phyloP scores from a whole-genome alignment of 2,113 vertebrate species.

The Lamprologus lemairii region DNA sequence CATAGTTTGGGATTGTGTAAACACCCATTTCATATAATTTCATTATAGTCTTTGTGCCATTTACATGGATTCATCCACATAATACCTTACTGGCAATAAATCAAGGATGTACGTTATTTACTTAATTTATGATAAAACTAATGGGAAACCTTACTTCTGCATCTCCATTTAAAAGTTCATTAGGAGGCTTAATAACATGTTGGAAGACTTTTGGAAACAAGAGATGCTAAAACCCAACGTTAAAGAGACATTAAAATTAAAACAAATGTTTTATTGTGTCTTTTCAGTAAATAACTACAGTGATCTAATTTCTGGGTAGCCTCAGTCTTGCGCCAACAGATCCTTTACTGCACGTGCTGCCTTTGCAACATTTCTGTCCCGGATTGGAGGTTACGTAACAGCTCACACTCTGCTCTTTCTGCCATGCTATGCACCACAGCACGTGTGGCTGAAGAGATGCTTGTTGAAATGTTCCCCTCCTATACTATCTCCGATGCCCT shows the following conservation, averaged over 20 bases:
- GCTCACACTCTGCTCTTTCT: constrained; percentile 14
- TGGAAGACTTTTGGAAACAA: not conserved
- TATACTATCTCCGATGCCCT: not conserved
- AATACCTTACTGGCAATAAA: not conserved
- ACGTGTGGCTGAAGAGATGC: constrained; percentile 37
- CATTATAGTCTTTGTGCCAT: not conserved
- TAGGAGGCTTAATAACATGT: not conserved
- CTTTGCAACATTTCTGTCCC: constrained; percentile 18
- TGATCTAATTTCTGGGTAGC: not conserved
- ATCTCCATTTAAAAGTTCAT: not conserved
- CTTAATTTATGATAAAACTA: not conserved
- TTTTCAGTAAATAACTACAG: not conserved
- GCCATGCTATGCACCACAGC: not conserved
- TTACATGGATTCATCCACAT: not conserved
- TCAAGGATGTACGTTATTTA: not conserved
- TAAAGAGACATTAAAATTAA: not conserved
- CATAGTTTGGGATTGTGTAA: not conserved
- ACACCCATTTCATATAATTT: not conserved
- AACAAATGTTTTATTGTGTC: not conserved
- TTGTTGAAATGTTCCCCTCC: constrained; percentile 17
- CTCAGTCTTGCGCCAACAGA: not conserved
- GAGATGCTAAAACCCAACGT: not conserved
- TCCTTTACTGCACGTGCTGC: constrained; percentile 15
- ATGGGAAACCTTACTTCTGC: not conserved
- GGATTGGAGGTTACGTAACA: constrained; percentile 45